phyloP scores from a whole-genome alignment of 2,797 vertebrate genomes.

The Trematomus bernacchii region DNA sequence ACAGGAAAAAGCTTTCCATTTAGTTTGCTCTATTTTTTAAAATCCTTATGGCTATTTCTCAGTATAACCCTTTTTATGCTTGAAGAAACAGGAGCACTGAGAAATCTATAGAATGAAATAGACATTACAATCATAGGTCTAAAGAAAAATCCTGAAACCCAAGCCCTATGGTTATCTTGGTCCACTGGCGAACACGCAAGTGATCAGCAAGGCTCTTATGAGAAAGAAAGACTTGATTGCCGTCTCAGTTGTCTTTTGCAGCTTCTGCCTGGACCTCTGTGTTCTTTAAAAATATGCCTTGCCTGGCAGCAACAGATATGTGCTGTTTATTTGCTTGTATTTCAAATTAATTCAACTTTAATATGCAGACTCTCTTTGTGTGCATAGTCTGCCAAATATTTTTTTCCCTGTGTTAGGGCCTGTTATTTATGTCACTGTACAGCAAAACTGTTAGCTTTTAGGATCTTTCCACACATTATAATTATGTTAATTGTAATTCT shows the following conservation, averaged over 20 bases:
- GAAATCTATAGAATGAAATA: conserved; percentile 26
- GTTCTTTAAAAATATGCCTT: conserved; percentile 27
- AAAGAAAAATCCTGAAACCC: not conserved
- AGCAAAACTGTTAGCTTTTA: not conserved
- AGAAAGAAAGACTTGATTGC: conserved; percentile 38
- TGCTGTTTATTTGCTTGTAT: conserved; percentile 24
- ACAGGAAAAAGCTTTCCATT: conserved; percentile 27
- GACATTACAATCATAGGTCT: conserved; percentile 8
- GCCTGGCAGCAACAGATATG: conserved; percentile 35
- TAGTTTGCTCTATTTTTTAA: conserved; percentile 16
- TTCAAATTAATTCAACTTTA: conserved; percentile 45
- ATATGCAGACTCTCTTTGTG: conserved; percentile 19
- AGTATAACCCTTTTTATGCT: conserved; percentile 13
- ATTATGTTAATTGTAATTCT: not conserved
- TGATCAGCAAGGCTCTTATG: conserved; percentile 29
- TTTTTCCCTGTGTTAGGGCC: not conserved
- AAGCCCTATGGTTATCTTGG: conserved; percentile 24
- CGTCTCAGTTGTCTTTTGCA: conserved; percentile 33
- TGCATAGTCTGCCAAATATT: not conserved
- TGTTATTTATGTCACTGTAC: not conserved
- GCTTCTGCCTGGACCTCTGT: conserved; percentile 24
- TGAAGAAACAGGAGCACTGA: conserved; percentile 6
- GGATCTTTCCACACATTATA: not conserved
- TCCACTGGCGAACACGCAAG: conserved; percentile 19
- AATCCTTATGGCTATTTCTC: conserved; percentile 27